These are phyloP conservation scores for Liolophura sinensis DNA, from an alignment of 1,140 invertebrate species.

Conservation along the genomic window DNA sequence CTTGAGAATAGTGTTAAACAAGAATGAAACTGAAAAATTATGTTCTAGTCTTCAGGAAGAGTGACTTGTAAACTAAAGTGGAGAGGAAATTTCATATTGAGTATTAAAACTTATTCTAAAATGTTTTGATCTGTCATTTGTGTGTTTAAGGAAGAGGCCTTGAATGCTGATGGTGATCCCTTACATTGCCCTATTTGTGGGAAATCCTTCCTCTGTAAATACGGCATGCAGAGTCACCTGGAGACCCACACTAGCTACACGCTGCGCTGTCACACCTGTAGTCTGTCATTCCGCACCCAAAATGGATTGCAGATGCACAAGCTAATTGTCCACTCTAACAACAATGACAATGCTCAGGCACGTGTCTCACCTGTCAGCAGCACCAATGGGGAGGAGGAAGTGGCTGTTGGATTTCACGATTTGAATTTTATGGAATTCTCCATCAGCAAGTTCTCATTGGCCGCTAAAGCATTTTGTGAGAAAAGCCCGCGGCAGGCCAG, in stretches of 20 bases:
- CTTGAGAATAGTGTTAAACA: too few species aligned
- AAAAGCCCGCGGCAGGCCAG: constrained; percentile 68
- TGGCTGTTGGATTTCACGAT: constrained; percentile 69
- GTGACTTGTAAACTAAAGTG: too few species aligned
- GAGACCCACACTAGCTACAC: constrained; percentile 71
- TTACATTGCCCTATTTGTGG: constrained; percentile 60
- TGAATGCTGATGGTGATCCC: constrained; percentile 40
- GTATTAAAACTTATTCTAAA: background rate
- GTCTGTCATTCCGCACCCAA: constrained; percentile 71
- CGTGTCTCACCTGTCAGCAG: constrained; percentile 9
- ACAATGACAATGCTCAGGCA: constrained; percentile 16
- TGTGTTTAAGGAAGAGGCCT: constrained; percentile 15
- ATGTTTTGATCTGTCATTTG: background rate
- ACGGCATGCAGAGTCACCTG: constrained; percentile 69
- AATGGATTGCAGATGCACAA: constrained; percentile 71
- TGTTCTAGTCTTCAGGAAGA: too few species aligned
- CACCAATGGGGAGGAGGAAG: background rate
- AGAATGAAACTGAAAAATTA: constrained; percentile 14
- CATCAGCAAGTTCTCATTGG: constrained; percentile 75
- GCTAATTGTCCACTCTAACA: constrained; percentile 63
- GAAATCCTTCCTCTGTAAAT: constrained; percentile 66
- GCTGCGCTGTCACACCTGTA: constrained; percentile 73
- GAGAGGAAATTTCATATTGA: constrained; percentile 3
- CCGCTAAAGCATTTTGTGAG: constrained; percentile 75
- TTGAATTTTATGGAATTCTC: constrained; percentile 80